Conservation (phyloP, 2,797 vertebrate genomes). For the Melopsittacus undulatus region DNA sequence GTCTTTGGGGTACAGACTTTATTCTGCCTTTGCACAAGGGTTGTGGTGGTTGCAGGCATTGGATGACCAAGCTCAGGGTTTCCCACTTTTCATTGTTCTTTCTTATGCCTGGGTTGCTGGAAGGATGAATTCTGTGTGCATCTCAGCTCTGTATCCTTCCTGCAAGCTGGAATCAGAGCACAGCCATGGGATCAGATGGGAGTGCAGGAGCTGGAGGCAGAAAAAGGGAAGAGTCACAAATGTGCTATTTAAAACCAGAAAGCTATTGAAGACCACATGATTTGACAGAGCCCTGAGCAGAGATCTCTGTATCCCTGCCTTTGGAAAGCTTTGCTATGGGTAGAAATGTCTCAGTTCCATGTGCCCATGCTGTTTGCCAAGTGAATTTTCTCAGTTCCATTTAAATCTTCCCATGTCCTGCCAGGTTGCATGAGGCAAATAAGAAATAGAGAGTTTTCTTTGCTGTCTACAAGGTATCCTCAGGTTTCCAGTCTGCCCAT, state of each 20-base stretch:
- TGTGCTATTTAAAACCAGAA: not conserved
- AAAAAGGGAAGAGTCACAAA: not conserved
- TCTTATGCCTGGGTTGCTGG: not conserved
- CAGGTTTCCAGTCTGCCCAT: fast-evolving
- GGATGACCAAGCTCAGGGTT: not conserved
- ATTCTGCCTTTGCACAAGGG: not conserved
- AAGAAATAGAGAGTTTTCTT: not conserved
- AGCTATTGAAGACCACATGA: not conserved
- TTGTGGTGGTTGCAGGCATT: not conserved
- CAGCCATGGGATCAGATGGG: not conserved
- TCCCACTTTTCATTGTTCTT: not conserved
- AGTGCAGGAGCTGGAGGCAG: not conserved
- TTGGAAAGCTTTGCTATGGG: not conserved
- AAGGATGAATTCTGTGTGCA: not conserved
- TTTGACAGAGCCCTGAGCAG: not conserved
- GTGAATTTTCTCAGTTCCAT: not conserved
- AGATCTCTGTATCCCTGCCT: not conserved
- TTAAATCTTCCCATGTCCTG: not conserved
- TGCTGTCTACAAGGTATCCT: not conserved
- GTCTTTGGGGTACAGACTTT: not conserved
- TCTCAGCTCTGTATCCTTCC: not conserved
- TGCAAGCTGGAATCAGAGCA: not conserved
- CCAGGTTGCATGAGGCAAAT: not conserved
- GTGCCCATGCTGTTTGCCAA: not conserved
- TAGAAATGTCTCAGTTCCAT: not conserved